Percentiles rank a stretch among this genome's conserved stretches.
phyloP scores from a whole-genome alignment of 64 coral and sea anemone species.

The Montipora efflorescens region DNA sequence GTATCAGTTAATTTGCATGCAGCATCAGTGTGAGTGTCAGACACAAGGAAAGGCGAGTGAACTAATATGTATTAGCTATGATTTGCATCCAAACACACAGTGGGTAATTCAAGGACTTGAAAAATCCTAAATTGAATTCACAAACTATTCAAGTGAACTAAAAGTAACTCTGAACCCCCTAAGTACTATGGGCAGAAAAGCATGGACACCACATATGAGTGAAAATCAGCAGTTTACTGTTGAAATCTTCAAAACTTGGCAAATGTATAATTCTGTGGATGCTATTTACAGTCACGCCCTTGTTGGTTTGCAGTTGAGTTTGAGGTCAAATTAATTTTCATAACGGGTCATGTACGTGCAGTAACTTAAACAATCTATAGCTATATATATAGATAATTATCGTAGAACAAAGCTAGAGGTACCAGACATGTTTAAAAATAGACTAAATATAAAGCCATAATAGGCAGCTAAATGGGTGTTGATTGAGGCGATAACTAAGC shows the following conservation, averaged over 20 bases:
- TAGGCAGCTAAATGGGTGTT: too few species aligned
- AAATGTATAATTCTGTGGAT: neutral
- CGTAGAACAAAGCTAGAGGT: neutral
- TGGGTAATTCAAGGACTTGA: constrained; percentile 5
- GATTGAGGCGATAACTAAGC: too few species aligned
- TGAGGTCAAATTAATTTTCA: neutral
- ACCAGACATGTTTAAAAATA: neutral
- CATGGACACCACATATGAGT: neutral
- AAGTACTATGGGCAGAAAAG: too few species aligned
- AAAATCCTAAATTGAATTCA: neutral
- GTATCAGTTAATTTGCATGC: neutral
- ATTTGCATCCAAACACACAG: neutral
- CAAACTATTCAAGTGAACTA: too few species aligned
- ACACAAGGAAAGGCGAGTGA: neutral
- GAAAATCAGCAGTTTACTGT: constrained; percentile 5
- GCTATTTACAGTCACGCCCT: constrained; percentile 13
- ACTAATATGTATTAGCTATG: neutral
- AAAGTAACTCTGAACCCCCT: too few species aligned
- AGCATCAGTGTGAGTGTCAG: neutral
- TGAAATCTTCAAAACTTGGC: neutral
- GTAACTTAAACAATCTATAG: neutral
- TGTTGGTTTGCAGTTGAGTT: neutral
- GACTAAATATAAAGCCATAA: neutral
- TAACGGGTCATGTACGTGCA: neutral
- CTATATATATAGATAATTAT: neutral